Evolutionary conservation across 2,113 vertebrate genomes (phyloP).

Genomic region (Corythoichthys haematopterus): DNA sequence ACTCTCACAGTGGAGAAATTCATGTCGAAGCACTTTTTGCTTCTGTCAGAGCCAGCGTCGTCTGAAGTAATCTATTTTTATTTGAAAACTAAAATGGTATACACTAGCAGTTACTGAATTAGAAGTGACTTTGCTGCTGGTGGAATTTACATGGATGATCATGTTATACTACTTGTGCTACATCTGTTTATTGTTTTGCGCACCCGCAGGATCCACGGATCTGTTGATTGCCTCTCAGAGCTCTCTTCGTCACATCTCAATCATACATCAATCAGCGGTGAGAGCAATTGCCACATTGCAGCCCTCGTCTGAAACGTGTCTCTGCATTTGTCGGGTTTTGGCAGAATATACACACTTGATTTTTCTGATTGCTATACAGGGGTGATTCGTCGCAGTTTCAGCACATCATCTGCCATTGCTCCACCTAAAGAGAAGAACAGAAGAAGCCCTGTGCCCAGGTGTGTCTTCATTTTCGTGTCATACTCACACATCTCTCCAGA

Average conservation of each 20-base stretch:
- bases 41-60: neutral
- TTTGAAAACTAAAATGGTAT: neutral
- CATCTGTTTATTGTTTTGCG: neutral
- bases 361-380: constrained; percentile 44
- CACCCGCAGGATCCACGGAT: constrained; percentile 80
- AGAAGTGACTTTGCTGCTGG: neutral
- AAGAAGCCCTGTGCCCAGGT: constrained; percentile 82
- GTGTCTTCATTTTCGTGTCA: constrained; percentile 23
- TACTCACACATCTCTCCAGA: constrained; percentile 14
- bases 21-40: constrained; percentile 4
- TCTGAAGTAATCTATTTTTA: neutral
- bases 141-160: neutral
- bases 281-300: constrained; percentile 33
- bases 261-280: constrained; percentile 78
- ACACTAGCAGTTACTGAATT: neutral
- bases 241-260: constrained; percentile 78
- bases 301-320: constrained; percentile 9
- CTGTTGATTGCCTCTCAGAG: constrained; percentile 89
- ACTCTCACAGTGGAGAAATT: constrained; percentile 3
- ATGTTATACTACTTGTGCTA: neutral
- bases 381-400: constrained; percentile 80
- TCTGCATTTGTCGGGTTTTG: constrained; percentile 15
- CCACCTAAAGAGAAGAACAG: constrained; percentile 81
- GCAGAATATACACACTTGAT: constrained; percentile 20
- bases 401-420: constrained; percentile 81